Conservation (phyloP, 2,888 invertebrate genomes). For the Petrophora chlorosata region DNA sequence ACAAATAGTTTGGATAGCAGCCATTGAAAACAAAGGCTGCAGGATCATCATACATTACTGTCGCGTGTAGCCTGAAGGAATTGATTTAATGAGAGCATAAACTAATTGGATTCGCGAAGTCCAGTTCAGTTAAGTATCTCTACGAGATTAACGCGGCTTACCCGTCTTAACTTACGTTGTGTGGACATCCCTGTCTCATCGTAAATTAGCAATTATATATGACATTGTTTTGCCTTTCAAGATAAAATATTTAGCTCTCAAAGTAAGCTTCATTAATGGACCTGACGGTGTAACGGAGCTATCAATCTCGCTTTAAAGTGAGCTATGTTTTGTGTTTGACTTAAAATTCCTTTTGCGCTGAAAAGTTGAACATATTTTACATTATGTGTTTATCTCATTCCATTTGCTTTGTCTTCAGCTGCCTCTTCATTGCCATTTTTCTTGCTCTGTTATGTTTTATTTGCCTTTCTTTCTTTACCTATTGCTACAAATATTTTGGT, state of each 20-base stretch:
- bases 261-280: conserved; percentile 44
- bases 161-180: conserved; percentile 52
- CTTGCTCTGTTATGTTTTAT: not conserved
- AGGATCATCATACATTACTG: conserved; percentile 70
- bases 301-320: conserved; percentile 19
- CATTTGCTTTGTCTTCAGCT: not conserved
- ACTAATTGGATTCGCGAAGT: conserved; percentile 76
- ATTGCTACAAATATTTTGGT: too few relatives aligned
- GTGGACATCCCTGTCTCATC: conserved; percentile 52
- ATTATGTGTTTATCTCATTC: not conserved
- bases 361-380: not conserved
- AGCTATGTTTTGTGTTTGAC: conserved; percentile 16
- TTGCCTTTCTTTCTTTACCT: not conserved
- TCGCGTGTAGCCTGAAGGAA: conserved; percentile 58
- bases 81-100: conserved; percentile 79
- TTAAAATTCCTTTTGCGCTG: conserved; percentile 10
- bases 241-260: conserved; percentile 55
- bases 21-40: conserved; percentile 73
- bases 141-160: conserved; percentile 57
- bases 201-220: conserved; percentile 69
- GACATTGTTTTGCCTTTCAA: conserved; percentile 56
- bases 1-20: conserved; percentile 77
- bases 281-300: conserved; percentile 32
- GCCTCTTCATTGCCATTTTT: not conserved
- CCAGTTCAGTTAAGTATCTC: conserved; percentile 63